A percentile compares a stretch with the other conserved stretches of the same genome.
phyloP scores from a whole-genome alignment of 2,888 invertebrate species.

The Ennomos quercinarius region DNA sequence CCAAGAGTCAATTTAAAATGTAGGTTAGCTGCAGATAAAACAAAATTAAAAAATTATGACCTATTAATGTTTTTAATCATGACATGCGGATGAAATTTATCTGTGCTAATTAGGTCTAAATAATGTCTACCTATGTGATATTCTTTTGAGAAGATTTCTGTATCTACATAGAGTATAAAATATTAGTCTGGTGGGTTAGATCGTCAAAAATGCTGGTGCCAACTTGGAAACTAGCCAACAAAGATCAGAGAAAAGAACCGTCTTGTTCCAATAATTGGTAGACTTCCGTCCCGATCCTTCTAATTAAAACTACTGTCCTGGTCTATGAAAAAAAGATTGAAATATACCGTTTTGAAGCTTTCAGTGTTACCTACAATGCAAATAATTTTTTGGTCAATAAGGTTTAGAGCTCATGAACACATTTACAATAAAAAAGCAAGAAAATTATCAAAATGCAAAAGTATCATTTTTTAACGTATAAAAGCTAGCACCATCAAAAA shows the following conservation, averaged over 20 bases:
- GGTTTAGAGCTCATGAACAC: no score
- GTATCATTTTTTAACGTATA: background rate
- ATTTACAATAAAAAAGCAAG: background rate
- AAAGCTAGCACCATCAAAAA: constrained; percentile 12
- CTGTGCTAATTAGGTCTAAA: constrained; percentile 45
- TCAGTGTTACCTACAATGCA: no score
- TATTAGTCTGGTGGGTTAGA: constrained; percentile 36
- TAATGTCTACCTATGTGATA: constrained; percentile 37
- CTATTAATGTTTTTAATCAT: constrained; percentile 40
- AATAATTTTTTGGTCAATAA: no score
- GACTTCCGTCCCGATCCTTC: constrained; percentile 40
- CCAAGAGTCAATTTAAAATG: constrained; percentile 41
- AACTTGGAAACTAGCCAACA: constrained; percentile 69
- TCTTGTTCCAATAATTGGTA: constrained; percentile 38
- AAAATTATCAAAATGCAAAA: background rate
- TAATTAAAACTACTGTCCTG: constrained; percentile 6
- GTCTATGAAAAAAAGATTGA: constrained; percentile 15
- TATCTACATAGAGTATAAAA: constrained; percentile 36
- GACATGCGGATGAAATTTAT: constrained; percentile 42
- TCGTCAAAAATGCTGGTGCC: constrained; percentile 50
- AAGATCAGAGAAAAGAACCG: constrained; percentile 47
- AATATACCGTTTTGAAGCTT: no score
- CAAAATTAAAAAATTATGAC: constrained; percentile 38
- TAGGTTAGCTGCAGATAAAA: constrained; percentile 40
- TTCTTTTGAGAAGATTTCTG: constrained; percentile 34